Conservation (phyloP, 2,113 vertebrate species). For the Syngnathus floridae region DNA sequence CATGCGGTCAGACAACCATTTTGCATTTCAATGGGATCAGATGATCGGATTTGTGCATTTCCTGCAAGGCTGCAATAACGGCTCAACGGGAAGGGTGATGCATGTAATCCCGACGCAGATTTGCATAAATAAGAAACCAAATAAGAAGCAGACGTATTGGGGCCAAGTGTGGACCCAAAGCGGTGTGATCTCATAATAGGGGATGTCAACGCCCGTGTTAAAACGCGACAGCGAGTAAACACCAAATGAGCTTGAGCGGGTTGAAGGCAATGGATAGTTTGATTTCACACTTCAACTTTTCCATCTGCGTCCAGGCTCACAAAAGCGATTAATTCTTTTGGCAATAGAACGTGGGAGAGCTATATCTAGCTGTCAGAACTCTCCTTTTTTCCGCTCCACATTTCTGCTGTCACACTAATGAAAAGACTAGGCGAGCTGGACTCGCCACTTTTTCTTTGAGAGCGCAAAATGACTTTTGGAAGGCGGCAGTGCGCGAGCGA, state of each 20-base stretch:
- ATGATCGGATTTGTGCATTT: conserved; percentile 34
- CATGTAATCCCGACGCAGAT: conserved; percentile 55
- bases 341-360: conserved; percentile 53
- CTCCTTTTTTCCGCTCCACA: conserved; percentile 29
- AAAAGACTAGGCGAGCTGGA: conserved; percentile 42
- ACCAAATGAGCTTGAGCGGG: conserved; percentile 3
- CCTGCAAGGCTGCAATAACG: conserved; percentile 38
- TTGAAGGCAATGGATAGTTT: conserved; percentile 11
- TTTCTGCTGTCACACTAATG: conserved; percentile 54
- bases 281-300: conserved; percentile 45
- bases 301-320: conserved; percentile 30
- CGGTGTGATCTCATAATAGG: conserved; percentile 27
- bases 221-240: conserved; percentile 15
- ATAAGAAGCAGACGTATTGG: conserved; percentile 40
- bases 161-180: conserved; percentile 46
- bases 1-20: not conserved
- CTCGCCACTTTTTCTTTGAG: conserved; percentile 57
- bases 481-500: not conserved
- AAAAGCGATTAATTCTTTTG: conserved; percentile 58
- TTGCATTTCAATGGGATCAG: conserved; percentile 14
- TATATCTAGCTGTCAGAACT: conserved; percentile 49
- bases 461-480: conserved; percentile 38
- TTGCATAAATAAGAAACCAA: conserved; percentile 52
- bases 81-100: conserved; percentile 17
- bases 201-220: conserved; percentile 32